These are phyloP conservation scores for Zootoca vivipara DNA, from an alignment of 2,113 vertebrate genomes.

Conservation along the genomic window DNA sequence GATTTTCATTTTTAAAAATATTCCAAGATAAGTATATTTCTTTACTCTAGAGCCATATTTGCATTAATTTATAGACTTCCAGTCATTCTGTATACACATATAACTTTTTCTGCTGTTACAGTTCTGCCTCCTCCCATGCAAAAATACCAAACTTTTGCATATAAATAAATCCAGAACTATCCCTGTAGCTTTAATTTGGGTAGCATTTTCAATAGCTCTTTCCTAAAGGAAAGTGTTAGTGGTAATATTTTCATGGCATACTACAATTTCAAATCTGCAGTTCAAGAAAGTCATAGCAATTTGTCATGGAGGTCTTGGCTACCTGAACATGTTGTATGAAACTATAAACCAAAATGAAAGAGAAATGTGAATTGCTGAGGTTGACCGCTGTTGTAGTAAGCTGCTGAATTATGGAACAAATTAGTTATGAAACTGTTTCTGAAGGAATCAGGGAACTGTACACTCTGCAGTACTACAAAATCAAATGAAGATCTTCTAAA, in stretches of 20 bases:
- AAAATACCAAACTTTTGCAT: background rate
- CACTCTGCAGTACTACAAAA: background rate
- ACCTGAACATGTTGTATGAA: fast-evolving
- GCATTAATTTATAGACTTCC: background rate
- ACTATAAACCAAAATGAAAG: background rate
- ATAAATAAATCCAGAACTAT: conserved; percentile 12
- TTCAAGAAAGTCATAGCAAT: background rate
- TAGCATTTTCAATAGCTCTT: background rate
- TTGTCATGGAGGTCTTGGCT: background rate
- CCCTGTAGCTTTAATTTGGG: background rate
- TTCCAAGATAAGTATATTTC: background rate
- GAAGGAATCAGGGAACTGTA: conserved; percentile 4
- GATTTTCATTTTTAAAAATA: conserved; percentile 1
- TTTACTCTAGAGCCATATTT: background rate
- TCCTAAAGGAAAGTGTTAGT: background rate
- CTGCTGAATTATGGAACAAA: background rate
- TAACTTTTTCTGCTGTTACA: background rate
- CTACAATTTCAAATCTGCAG: background rate
- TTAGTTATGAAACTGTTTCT: background rate
- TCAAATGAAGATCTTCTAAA: background rate
- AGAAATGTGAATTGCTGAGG: background rate
- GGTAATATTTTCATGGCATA: background rate
- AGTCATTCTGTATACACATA: conserved; percentile 4
- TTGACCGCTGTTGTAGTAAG: background rate
- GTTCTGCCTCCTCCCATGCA: background rate